Evolutionary conservation across 2,797 vertebrate genomes (phyloP), one percentile per base, ranked within the genome.

Genomic region (Danio kyathit): DNA sequence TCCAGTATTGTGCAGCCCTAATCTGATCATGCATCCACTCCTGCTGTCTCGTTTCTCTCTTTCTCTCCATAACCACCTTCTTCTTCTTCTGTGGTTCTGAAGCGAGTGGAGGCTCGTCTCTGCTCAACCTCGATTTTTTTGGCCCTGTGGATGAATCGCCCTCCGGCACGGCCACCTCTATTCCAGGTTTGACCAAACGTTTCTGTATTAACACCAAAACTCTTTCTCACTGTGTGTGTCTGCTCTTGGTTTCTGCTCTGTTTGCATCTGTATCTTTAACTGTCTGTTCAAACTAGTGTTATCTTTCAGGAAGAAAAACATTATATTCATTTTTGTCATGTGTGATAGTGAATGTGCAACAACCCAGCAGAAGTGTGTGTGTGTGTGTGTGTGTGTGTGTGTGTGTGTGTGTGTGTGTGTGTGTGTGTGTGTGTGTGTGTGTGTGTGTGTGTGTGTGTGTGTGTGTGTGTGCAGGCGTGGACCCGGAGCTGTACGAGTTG

Each of bases 71-170:
- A 60, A 63, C 70, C 44, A 5, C 9, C 54, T 7, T 86, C 79
- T 82, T 51, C 12, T 82, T 44, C 72, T 60, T 70, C 14, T 48
- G 7, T 70, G 29, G 64, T 69, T 61, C 7, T 90, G 92, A 96
- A 99, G 97, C 96, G 92, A 98, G 96, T 91, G 98, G 97, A 95
- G 97, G 97, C 95, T 99, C 97, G 89, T 96, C 97, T 96, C 95
- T 98, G 87, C 96, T 99, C 94, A 99, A 98, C 94, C 97, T 99
- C 94, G 97, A 99, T 93, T 98, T 99, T 96, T 99, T 99, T 96
- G 98, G 98, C 93, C 97, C 97, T 82, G 96, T 99, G 95, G 98
- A 99, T 94, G 97, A 98, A 93, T 98, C 94, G 91, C 95, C 96
- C 92, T 96, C 95, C 93, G 94, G 91, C 95, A 94, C 94, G 93